Conservation (phyloP, 2,113 vertebrate genomes). For the Anas platyrhynchos region DNA sequence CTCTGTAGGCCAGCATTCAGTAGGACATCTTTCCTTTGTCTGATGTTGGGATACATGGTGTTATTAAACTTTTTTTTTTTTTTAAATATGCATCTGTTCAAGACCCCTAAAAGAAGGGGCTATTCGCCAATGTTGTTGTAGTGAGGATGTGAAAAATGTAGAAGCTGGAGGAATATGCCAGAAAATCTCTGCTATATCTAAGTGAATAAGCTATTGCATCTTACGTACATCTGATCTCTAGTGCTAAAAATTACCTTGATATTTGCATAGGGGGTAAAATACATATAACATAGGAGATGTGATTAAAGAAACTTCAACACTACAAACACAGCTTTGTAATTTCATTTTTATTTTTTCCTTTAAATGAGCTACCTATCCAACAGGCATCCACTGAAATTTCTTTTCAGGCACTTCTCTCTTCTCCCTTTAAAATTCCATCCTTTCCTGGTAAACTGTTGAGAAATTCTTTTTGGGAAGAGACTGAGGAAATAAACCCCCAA, state of each 20-base stretch:
- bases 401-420: not conserved
- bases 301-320: not conserved
- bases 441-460: not conserved
- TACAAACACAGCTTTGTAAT: not conserved
- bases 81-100: not conserved
- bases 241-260: not conserved
- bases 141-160: not conserved
- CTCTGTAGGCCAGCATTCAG: not conserved
- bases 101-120: not conserved
- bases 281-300: not conserved
- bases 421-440: not conserved
- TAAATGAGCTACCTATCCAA: not conserved
- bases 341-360: not conserved
- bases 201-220: not conserved
- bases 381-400: not conserved
- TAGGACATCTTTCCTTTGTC: not conserved
- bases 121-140: not conserved
- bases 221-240: not conserved
- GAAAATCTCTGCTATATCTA: not conserved
- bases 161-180: not conserved
- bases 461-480: not conserved
- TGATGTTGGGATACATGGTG: fast-evolving
- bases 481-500: not conserved
- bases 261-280: not conserved
- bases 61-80: not conserved